phyloP scores from a whole-genome alignment of 2,888 invertebrate species.

The Lobophora halterata region DNA sequence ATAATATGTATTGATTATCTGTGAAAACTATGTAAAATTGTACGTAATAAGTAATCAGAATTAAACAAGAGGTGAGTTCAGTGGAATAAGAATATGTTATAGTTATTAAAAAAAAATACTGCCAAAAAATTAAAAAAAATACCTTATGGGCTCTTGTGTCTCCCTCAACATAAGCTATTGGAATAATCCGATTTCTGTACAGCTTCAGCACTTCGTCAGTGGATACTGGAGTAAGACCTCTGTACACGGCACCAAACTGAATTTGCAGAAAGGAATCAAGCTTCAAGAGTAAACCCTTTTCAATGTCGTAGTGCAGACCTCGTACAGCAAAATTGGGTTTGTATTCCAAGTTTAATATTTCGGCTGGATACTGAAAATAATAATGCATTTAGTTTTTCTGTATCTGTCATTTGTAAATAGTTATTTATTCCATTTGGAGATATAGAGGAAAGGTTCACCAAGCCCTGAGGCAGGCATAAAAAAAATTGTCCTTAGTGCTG shows the following conservation, averaged over 20 bases:
- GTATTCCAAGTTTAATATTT: constrained; percentile 90
- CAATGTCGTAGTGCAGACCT: constrained; percentile 98
- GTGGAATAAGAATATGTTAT: too few species aligned
- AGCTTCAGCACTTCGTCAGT: constrained; percentile 91
- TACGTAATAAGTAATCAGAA: too few species aligned
- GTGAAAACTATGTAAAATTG: too few species aligned
- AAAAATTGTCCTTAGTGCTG: too few species aligned
- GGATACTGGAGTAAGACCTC: constrained; percentile 89
- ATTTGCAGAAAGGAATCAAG: constrained; percentile 98
- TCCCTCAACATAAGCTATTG: constrained; percentile 93
- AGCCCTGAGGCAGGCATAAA: too few species aligned
- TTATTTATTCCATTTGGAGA: too few species aligned
- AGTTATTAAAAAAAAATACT: too few species aligned
- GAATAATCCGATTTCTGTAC: constrained; percentile 93
- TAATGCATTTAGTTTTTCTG: constrained; percentile 11
- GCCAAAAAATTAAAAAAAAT: too few species aligned
- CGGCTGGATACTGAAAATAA: constrained; percentile 90
- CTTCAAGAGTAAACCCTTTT: constrained; percentile 95
- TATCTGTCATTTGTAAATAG: too few species aligned
- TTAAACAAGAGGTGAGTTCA: too few species aligned
- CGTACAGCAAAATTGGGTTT: constrained; percentile 96
- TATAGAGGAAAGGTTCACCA: too few species aligned
- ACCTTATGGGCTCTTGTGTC: constrained; percentile 86
- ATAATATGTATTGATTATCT: too few species aligned
- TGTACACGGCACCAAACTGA: constrained; percentile 95